Evolutionary conservation across 2,888 invertebrate species (phyloP), one percentile per base, ranked within the genome.

Genomic region (Sarcophaga caerulescens): DNA sequence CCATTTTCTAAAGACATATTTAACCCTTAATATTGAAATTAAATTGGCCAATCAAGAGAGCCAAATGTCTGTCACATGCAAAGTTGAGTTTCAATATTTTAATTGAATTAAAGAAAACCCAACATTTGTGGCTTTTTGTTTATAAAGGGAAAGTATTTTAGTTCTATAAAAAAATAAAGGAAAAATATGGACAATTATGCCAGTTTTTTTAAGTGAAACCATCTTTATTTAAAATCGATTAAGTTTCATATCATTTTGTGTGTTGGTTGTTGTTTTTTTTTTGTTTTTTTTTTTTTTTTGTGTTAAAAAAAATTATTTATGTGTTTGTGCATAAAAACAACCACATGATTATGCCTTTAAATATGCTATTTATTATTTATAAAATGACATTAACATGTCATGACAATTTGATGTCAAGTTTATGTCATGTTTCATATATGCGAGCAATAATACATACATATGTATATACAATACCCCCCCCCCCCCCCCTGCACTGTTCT

Each of bases 381-480:
- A 77, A 86, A 84, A 75, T 86, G 81, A 86, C 86, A 86, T 84
- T 75, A 84, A 86, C 81, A 84, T 86, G 81, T 81, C 86, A 86
- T 86, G 75, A 81, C 81, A 86, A 81, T 84, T 84, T 78, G 70
- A 86, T 86, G 86, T 84, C 86, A 86, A 82, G 81, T 84, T 86
- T 84, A 86, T 86, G 86, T 84, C 84, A 86, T 78, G 78, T 81
- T 68, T 78, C 23, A 73, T 83, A 68, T 60, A 68, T 81, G 57
- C 65, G 59, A 60, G n/a, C 60, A 35, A 35, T 8, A 35, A 35
- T 35, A n/a, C n/a, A n/a, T n/a, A n/a, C n/a, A n/a, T n/a, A n/a
- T n/a, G n/a, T n/a, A 35, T 35, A 35, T 10, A 35, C 35, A 35
- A 35, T 8, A 35, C 1, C 6, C 35, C 35, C 6, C 1, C 35